These are phyloP conservation scores for Gastracanthus pulcherrimus DNA, from an alignment of 2,888 invertebrate genomes.

Conservation along the genomic window DNA sequence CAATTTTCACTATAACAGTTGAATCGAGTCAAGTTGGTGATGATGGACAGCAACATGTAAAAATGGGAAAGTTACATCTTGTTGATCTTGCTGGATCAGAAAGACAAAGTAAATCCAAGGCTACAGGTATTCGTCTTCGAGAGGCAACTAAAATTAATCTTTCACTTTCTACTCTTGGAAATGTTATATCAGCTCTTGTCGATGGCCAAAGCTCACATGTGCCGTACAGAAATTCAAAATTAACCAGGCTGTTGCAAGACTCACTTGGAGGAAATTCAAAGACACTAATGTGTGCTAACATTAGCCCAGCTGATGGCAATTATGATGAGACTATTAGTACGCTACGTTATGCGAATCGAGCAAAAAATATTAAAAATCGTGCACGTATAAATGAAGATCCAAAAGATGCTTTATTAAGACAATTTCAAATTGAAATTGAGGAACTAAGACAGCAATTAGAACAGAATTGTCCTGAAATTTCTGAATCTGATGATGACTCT, in stretches of 20 bases:
- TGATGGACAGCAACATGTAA: conserved; percentile 91
- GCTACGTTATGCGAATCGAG: conserved; percentile 96
- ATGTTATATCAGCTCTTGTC: conserved; percentile 98
- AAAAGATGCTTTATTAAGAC: conserved; percentile 95
- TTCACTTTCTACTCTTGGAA: conserved; percentile 97
- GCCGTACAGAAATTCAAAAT: conserved; percentile 98
- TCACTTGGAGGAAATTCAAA: conserved; percentile 98
- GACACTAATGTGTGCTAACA: conserved; percentile 97
- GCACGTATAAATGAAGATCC: conserved; percentile 98
- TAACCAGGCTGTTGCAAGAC: conserved; percentile 96
- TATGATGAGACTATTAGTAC: conserved; percentile 99
- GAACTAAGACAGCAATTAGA: conserved; percentile 92
- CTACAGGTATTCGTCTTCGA: conserved; percentile 93
- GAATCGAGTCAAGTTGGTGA: conserved; percentile 93
- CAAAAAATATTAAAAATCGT: conserved; percentile 97
- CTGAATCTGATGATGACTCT: conserved; percentile 73
- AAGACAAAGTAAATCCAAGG: conserved; percentile 97
- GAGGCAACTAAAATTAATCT: conserved; percentile 99
- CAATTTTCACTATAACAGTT: conserved; percentile 98
- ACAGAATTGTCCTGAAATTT: conserved; percentile 79
- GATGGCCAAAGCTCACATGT: conserved; percentile 98
- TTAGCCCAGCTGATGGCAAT: conserved; percentile 97
- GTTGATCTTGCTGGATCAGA: conserved; percentile 99
- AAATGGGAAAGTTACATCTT: conserved; percentile 97
- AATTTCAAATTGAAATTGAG: conserved; percentile 98